Conservation (phyloP, 1,140 invertebrate species). For the fruit fly (Drosophila melanogaster) region DNA sequence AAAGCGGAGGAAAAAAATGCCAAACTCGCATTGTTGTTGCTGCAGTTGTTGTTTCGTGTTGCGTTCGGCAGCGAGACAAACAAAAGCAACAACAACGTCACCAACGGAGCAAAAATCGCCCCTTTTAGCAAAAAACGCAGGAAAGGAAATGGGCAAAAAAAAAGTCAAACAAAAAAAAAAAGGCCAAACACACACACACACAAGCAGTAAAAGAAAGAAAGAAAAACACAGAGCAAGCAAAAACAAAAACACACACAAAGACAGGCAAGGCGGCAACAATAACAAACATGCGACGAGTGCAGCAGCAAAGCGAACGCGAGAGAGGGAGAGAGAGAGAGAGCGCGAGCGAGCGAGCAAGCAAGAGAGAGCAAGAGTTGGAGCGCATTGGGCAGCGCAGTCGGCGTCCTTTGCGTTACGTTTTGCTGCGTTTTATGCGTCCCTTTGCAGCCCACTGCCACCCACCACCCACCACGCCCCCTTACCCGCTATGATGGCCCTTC, state of each 20-base stretch:
- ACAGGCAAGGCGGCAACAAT: slow-evolving; percentile 6
- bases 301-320: slow-evolving; percentile 24
- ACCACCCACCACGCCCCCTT: neutral
- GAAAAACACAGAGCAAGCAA: slow-evolving; percentile 26
- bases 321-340: slow-evolving; percentile 11
- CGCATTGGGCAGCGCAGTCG: slow-evolving; percentile 41
- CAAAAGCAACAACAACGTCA: slow-evolving; percentile 34
- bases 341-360: slow-evolving; percentile 3
- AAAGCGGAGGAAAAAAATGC: slow-evolving; percentile 29
- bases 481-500: slow-evolving; percentile 15
- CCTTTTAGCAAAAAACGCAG: slow-evolving; percentile 64
- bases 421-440: slow-evolving; percentile 58
- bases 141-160: slow-evolving; percentile 10
- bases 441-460: slow-evolving; percentile 7
- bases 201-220: slow-evolving; percentile 4
- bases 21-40: neutral
- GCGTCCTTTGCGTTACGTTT: slow-evolving; percentile 53
- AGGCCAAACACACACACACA: neutral
- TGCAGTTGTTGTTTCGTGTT: slow-evolving; percentile 37
- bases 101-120: slow-evolving; percentile 70
- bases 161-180: slow-evolving; percentile 27
- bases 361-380: slow-evolving; percentile 13
- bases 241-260: slow-evolving; percentile 20
- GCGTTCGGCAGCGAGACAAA: slow-evolving; percentile 64
- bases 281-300: slow-evolving; percentile 29